Percentiles rank a stretch among this genome's conserved stretches.
These are phyloP conservation scores for Brenthis hecate DNA, from an alignment of 2,888 invertebrate genomes.

Conservation along the genomic window DNA sequence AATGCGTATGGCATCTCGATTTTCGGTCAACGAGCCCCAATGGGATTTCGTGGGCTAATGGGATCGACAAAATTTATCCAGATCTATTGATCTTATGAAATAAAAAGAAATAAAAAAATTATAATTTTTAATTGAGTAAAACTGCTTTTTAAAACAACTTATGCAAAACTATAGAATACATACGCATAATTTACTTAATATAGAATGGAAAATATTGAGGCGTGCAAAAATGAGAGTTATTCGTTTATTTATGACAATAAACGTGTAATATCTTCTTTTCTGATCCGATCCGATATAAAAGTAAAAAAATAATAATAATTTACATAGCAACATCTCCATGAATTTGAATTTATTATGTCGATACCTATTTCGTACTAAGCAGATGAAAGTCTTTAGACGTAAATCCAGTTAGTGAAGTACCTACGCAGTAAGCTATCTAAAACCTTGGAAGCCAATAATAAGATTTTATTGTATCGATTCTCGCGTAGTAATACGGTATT, in stretches of 20 bases:
- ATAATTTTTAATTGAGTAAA: too few species aligned
- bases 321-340: neutral
- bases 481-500: constrained; percentile 14
- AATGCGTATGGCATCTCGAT: constrained; percentile 54
- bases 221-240: too few species aligned
- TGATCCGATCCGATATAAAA: neutral
- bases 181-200: too few species aligned
- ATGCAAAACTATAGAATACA: too few species aligned
- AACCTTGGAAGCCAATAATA: constrained; percentile 35
- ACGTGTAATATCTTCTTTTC: too few species aligned
- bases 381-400: constrained; percentile 29
- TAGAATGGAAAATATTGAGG: too few species aligned
- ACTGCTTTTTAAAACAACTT: too few species aligned
- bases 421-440: constrained; percentile 31
- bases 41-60: constrained; percentile 54
- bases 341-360: constrained; percentile 8
- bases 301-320: neutral
- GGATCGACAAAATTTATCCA: constrained; percentile 48
- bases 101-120: neutral
- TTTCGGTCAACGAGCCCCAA: constrained; percentile 62
- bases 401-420: constrained; percentile 32
- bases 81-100: constrained; percentile 42
- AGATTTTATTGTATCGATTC: constrained; percentile 32
- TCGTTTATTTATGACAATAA: too few species aligned
- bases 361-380: constrained; percentile 26